Evolutionary conservation across 2,113 vertebrate species (phyloP), one percentile per base, ranked within the genome.

Genomic region (Plestiodon gilberti): DNA sequence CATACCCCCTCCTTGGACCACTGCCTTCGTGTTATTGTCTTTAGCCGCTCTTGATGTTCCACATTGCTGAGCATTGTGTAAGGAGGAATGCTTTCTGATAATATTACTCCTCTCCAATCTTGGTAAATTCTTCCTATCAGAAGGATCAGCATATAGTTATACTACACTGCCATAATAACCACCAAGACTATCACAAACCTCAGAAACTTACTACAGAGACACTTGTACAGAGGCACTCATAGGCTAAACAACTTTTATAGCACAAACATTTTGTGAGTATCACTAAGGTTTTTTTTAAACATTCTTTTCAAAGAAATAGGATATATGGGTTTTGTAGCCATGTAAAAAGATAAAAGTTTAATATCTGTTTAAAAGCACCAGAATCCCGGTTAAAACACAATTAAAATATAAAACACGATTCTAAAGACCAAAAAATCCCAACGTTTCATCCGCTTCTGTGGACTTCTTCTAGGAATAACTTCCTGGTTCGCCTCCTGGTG

Each of bases 31-130:
- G 69, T 88, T 67, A 78, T 4, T 6, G 0, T 5, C 35, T 35
- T 82, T 76, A 88, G 69, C 28, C 57, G 88, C 0, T 0, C 35
- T 83, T 87, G 22, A 6, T 52, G 81, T 28, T 38, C 55, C n/a
- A 61, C 20, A 20, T 65, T 65, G 14, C 40, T 87, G 78, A 87
- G 85, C 70, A 75, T 64, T 15, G 85, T 75, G 17, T 87, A 87
- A 22, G 85, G 85, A 81, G 61, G 13, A 33, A 57, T 87, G 65
- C 25, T 48, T 9, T 93, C 77, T 55, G 33, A 81, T 20, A 77
- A 38, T 65, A 91, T 15, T 52, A 76, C 0, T 2, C 90, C 90
- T 91, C 88, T 95, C 93, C 91, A 94, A 2, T 94, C 90, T 10
- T 40, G 65, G 48, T 93, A 55, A 40, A 11, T 0, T 71, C 48